Evolutionary conservation across 2,113 vertebrate species (phyloP).

Genomic region (Dinomys branickii): DNA sequence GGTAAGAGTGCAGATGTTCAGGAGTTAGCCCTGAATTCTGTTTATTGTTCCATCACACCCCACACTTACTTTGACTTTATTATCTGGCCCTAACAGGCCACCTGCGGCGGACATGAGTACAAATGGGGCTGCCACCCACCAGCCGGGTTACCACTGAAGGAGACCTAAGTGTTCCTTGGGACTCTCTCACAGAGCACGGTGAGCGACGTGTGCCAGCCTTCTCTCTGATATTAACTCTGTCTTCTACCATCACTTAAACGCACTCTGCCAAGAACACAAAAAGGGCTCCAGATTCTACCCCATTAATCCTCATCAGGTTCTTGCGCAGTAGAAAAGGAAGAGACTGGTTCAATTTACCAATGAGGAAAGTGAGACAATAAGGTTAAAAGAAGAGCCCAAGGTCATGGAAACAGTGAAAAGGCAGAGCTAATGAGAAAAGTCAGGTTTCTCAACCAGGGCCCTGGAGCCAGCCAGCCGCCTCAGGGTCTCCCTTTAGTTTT

Average conservation of each 20-base stretch:
- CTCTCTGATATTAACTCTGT: neutral
- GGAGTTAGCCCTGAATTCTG: neutral
- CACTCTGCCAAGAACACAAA: conserved; percentile 46
- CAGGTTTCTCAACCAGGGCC: neutral
- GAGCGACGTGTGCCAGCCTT: neutral
- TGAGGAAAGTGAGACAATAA: conserved; percentile 49
- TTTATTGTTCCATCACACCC: neutral
- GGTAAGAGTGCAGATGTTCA: neutral
- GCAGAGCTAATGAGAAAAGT: neutral
- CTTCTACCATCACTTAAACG: conserved; percentile 38
- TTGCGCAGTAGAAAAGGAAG: conserved; percentile 43
- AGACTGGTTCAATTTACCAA: conserved; percentile 65
- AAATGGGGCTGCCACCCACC: neutral
- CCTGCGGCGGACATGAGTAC: neutral
- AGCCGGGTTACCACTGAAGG: neutral
- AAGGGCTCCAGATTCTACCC: conserved; percentile 46
- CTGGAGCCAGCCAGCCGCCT: fast-evolving
- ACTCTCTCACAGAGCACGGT: neutral
- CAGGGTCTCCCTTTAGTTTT: neutral
- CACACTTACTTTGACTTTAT: neutral
- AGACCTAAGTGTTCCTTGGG: neutral
- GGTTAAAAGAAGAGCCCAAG: conserved; percentile 65
- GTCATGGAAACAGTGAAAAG: conserved; percentile 41
- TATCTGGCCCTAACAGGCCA: neutral
- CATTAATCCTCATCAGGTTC: conserved; percentile 76